Evolutionary conservation across 1,140 invertebrate species (phyloP), one percentile per base, ranked within the genome.

Genomic region (Xylocopa sonorina): DNA sequence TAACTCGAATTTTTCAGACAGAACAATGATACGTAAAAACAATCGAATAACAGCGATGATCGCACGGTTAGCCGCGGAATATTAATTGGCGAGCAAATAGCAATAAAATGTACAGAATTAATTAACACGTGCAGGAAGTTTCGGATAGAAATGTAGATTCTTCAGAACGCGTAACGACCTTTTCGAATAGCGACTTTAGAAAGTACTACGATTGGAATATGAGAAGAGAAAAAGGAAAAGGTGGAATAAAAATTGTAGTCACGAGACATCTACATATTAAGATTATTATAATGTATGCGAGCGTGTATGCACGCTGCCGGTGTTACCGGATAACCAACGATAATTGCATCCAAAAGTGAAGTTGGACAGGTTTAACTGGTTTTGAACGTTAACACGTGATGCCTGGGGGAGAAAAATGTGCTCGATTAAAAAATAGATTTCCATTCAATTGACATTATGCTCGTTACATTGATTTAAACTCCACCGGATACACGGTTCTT

Each of bases 341-440:
- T 58, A 71, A 58, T 32, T 69, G 43, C 41, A 32, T 60, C 32
- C 32, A 60, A 71, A 77, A 69, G 64, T 69, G 43, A 78, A 50
- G 53, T 32, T 27, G 51, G 43, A 77, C 64, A 69, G 53, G 75
- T 78, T 71, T 58, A 50, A 71, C 75, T 69, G 75, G 75, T 78
- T 71, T 71, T 21, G n/a, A 53, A 34, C n/a, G 24, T 38, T 16
- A n/a, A 32, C 66, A 50, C 43, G 43, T 57, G 64, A 77, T 46
- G 55, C 2, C 71, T n/a, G 32, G 24, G 10, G 6, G n/a, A 7
- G 18, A 58, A 51, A 71, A 41, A 69, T 41, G 21, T n/a, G n/a
- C n/a, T 16, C 29, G 16, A 69, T 64, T 12, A 14, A 48, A 41
- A 68, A 66, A 41, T 6, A 24, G 41, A 58, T 68, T 46, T 12